Conservation (phyloP, 2,113 vertebrate genomes). For the Osmerus mordax region DNA sequence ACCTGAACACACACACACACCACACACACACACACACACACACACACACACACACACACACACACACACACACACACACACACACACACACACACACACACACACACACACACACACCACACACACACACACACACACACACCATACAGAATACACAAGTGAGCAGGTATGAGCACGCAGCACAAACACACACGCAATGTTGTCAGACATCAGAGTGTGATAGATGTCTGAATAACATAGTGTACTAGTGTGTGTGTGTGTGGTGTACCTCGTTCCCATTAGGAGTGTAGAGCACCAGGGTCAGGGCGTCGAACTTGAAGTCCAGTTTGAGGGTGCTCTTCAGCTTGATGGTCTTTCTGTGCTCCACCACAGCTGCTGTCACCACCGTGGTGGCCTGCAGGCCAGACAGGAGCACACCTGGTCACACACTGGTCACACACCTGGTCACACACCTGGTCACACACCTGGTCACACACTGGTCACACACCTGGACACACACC, state of each 20-base stretch:
- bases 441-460: no score
- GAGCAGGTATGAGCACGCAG: neutral
- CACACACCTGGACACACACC: neutral
- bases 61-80: conserved; percentile 2
- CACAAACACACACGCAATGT: neutral
- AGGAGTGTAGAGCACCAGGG: conserved; percentile 81
- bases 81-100: conserved; percentile 13
- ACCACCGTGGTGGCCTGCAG: conserved; percentile 82
- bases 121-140: conserved; percentile 16
- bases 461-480: conserved; percentile 1
- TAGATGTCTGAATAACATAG: no score
- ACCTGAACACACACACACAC: conserved; percentile 40
- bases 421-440: neutral
- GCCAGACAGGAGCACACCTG: conserved; percentile 2
- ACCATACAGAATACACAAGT: neutral
- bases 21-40: conserved; percentile 10
- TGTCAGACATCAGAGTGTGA: neutral
- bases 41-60: conserved; percentile 11
- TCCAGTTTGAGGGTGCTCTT: conserved; percentile 85
- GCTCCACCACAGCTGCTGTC: conserved; percentile 90
- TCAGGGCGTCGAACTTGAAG: conserved; percentile 90
- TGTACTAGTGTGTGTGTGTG: neutral
- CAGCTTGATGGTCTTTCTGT: conserved; percentile 73
- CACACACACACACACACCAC: conserved; percentile 6
- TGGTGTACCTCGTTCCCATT: conserved; percentile 72